Evolutionary conservation across 1,140 invertebrate genomes (phyloP).

Genomic region (Drosophila kanapiae): DNA sequence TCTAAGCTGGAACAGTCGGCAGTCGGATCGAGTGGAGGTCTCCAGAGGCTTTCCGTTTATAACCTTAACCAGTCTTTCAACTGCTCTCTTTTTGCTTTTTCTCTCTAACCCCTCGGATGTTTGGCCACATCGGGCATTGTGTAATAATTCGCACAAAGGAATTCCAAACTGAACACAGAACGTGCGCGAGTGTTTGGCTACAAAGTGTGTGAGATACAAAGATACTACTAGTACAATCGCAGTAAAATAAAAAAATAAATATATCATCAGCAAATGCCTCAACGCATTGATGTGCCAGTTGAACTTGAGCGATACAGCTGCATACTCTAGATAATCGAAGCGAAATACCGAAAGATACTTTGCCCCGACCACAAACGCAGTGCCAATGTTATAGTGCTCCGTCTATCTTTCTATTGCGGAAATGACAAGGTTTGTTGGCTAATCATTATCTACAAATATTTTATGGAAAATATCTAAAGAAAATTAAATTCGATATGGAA

Average conservation of each 20-base stretch:
- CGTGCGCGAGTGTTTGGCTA: slow-evolving; percentile 65
- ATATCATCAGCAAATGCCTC: slow-evolving; percentile 55
- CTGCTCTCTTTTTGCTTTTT: slow-evolving; percentile 25
- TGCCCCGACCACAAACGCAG: slow-evolving; percentile 28
- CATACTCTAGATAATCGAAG: slow-evolving; percentile 35
- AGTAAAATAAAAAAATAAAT: background rate
- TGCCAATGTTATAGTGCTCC: slow-evolving; percentile 70
- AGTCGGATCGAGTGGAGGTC: background rate
- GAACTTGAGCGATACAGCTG: slow-evolving; percentile 58
- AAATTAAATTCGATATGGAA: background rate
- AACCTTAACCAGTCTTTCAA: slow-evolving; percentile 32
- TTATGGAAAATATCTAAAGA: background rate
- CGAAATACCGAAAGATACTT: slow-evolving; percentile 56
- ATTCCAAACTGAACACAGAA: slow-evolving; percentile 60
- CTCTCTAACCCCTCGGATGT: background rate
- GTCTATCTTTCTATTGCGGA: slow-evolving; percentile 53
- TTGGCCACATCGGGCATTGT: slow-evolving; percentile 51
- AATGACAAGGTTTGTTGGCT: slow-evolving; percentile 74
- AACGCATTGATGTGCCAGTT: slow-evolving; percentile 59
- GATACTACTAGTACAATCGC: slow-evolving; percentile 39
- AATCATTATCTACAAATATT: slow-evolving; percentile 4
- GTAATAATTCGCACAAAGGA: slow-evolving; percentile 73
- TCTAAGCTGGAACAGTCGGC: slow-evolving; percentile 44
- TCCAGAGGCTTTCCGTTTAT: slow-evolving; percentile 55
- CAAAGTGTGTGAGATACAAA: slow-evolving; percentile 63